Percentiles rank a stretch among this genome's conserved stretches.
phyloP scores from a whole-genome alignment of 2,888 invertebrate species.

The Volucella bombylans region DNA sequence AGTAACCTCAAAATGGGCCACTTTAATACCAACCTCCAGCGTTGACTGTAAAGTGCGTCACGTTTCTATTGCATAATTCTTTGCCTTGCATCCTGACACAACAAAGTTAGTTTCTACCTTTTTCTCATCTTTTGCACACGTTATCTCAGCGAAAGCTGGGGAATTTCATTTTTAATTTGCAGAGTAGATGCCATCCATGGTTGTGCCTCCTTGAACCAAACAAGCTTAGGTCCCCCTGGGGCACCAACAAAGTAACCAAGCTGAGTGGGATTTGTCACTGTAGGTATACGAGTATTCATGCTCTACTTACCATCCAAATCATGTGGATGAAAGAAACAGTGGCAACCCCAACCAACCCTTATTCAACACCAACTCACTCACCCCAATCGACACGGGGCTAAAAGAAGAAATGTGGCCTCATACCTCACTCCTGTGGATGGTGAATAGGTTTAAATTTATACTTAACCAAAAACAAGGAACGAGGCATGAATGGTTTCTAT shows the following conservation, averaged over 20 bases:
- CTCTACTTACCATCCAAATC: slow-evolving; percentile 72
- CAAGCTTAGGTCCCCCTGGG: slow-evolving; percentile 54
- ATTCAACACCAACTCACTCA: too few relatives aligned
- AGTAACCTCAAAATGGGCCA: slow-evolving; percentile 46
- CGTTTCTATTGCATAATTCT: slow-evolving; percentile 57
- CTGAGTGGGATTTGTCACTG: slow-evolving; percentile 74
- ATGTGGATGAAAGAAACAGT: slow-evolving; percentile 49
- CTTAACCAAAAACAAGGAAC: slow-evolving; percentile 24
- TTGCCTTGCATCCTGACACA: slow-evolving; percentile 9
- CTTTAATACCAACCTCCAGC: slow-evolving; percentile 41
- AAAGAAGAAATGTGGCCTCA: slow-evolving; percentile 60
- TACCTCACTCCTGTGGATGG: slow-evolving; percentile 50
- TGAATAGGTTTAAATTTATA: slow-evolving; percentile 68
- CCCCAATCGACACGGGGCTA: slow-evolving; percentile 23
- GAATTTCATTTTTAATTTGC: slow-evolving; percentile 68
- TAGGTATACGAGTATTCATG: slow-evolving; percentile 56
- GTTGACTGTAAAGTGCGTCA: slow-evolving; percentile 61
- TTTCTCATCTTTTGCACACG: not conserved
- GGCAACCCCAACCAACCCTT: too few relatives aligned
- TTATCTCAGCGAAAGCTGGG: not conserved
- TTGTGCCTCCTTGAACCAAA: slow-evolving; percentile 48
- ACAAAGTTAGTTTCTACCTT: not conserved
- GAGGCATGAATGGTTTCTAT: slow-evolving; percentile 46
- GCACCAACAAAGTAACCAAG: slow-evolving; percentile 70
- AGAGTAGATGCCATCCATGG: slow-evolving; percentile 60